These are phyloP conservation scores for Hyles euphorbiae DNA, from an alignment of 1,140 invertebrate genomes.

Conservation along the genomic window DNA sequence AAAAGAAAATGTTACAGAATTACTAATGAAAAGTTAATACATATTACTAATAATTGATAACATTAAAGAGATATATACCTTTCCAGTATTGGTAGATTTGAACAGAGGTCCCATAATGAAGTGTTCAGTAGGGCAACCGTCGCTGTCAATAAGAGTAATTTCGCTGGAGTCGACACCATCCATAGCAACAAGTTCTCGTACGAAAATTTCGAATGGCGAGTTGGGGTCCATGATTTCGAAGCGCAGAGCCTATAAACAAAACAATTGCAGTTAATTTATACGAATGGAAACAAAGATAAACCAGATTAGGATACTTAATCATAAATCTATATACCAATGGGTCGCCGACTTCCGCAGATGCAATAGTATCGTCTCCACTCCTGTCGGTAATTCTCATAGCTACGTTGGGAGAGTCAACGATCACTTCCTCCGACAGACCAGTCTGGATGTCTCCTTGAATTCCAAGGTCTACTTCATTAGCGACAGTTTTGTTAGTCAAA, in stretches of 20 bases:
- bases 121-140: conserved; percentile 94
- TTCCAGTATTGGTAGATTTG: conserved; percentile 85
- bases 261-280: not conserved
- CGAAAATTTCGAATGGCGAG: conserved; percentile 96
- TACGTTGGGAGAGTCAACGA: conserved; percentile 94
- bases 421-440: conserved; percentile 87
- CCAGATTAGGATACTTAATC: not conserved
- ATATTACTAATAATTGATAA: too few species aligned
- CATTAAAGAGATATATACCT: conserved; percentile 72
- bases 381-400: conserved; percentile 95
- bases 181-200: conserved; percentile 94
- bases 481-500: conserved; percentile 93
- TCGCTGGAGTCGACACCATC: conserved; percentile 94
- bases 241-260: conserved; percentile 79
- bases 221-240: conserved; percentile 95
- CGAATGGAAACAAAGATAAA: too few species aligned
- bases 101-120: conserved; percentile 94
- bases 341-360: conserved; percentile 92
- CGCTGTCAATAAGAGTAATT: conserved; percentile 93
- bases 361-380: conserved; percentile 85
- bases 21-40: too few species aligned
- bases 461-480: conserved; percentile 92
- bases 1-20: too few species aligned
- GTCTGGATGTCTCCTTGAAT: conserved; percentile 90
- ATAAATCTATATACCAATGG: conserved; percentile 77